Evolutionary conservation across 2,888 invertebrate species (phyloP), one percentile per base, ranked within the genome.

Genomic region (Congeria kusceri): DNA sequence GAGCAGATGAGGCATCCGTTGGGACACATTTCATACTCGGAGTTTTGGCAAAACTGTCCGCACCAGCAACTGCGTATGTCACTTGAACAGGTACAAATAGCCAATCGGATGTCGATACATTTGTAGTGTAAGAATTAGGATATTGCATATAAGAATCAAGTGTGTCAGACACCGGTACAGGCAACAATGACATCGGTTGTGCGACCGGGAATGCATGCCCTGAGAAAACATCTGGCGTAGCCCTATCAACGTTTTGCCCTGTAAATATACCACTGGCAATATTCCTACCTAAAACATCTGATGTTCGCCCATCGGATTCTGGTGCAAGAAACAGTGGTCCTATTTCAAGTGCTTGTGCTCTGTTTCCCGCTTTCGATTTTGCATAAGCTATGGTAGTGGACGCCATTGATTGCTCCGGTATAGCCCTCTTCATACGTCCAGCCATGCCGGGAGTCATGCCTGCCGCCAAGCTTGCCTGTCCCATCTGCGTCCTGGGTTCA

Each of bases 401-500:
- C 11, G 15, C 18, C 7, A 15, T 29, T n/a, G 39, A 56, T 3
- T 28, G 32, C 56, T 61, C 27, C 13, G 29, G 62, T 4, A 68
- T 32, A 5, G 63, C 28, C 9, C 65, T 32, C 18, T 44, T 25
- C 7, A 28, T n/a, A 23, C 47, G 46, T 27, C 63, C n/a, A 4
- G 57, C 25, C 20, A 67, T n/a, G 11, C 39, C 67, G 3, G n/a
- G n/a, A n/a, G n/a, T n/a, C n/a, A n/a, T n/a, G n/a, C n/a, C n/a
- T n/a, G n/a, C n/a, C n/a, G 49, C 44, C 23, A 62, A 47, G n/a
- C n/a, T 25, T 27, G 27, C 47, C 20, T 57, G 58, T 9, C 49
- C 66, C 53, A 49, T 70, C n/a, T 53, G 66, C 25, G 71, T 77
- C 64, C 77, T 67, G 5, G 65, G 56, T 25, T 77, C 77, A 4